Evolutionary conservation across 2,888 invertebrate genomes (phyloP), one percentile per base, ranked within the genome.

Genomic region (Calliphora vomitoria): DNA sequence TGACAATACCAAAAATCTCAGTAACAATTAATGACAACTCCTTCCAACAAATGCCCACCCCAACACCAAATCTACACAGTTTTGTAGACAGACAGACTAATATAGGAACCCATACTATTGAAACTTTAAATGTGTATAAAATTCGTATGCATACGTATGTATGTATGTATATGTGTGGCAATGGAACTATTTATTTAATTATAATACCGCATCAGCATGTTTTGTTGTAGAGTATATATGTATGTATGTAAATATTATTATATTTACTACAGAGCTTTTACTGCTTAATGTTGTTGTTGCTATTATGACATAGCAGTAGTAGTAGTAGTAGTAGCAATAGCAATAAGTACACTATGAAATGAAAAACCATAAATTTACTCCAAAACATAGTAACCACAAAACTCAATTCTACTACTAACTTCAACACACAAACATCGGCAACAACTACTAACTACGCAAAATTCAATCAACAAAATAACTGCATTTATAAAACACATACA

Each of bases 21-120:
- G 89, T 89, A 90, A 90, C 66, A 90, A 90, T 91, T 89, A 90
- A 91, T 89, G 89, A 89, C 90, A 88, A 88, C 60, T 87, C 71
- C 86, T 58, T 71, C 38, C 66, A 53, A 81, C 35, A 80, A 55
- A 83, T 64, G 69, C 35, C 58, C 55, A 60, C 31, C 13, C 31
- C 25, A 64, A 81, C n/a, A 8, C 76, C 68, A 85, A 85, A 82
- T 25, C 58, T 6, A n/a, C 18, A 76, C 13, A 31, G 3, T 64
- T 35, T 4, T 4, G 6, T 35, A 35, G 35, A 35, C 35, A 35
- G 35, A 35, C 35, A 5, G 35, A 35, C 60, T 1, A 18, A 38
- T 62, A 15, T 62, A 15, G 31, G 6, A 15, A 31, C 4, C 0
- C 13, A 58, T 8, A 20, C 20, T 25, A 6, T 35, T 10, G 6